Base-by-base conservation (phyloP, 2,888 invertebrate species). In the Anoncus sp. region DNA sequence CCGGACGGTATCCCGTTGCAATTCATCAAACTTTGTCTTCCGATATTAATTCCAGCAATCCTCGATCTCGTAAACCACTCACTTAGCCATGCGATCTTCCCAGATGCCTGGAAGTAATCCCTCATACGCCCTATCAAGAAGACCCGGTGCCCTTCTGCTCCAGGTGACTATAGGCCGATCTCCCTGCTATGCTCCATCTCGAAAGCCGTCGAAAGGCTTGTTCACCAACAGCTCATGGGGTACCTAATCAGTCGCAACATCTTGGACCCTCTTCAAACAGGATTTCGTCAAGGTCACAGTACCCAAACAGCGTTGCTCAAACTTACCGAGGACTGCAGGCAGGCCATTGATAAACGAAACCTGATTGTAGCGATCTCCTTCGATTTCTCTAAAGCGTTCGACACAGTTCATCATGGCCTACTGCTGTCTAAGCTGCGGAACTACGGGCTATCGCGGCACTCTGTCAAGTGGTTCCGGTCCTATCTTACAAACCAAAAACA, bases 321-420 rank as follows among this genome's bases (percentile, higher is more conserved):
- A 5, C 27, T 66, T 1, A 53, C 31, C 0, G 49, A 73, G 7
- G 73, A 73, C 18, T 6, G 55, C 2, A 27, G 73, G 1, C 22
- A 3, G 3, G 66, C 53, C 0, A 66, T 73, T 7, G 73, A 73
- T 9, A 38, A 49, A 3, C 73, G 16, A 1, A 0, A 45, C 3
- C 27, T 70, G 2, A 70, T 59, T 1, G 31, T 47, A 6, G 47
- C 31, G 3, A 43, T 70, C 7, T 49, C 62, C 18, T 65, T 65
- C 0, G 59, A 73, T n/a, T 73, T 45, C 14, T 38, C 45, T 2
- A 72, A 72, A 12, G 63, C 63, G 1, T 72, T 72, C 3, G 72
- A 72, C 22, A 40, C 40, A 0, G 55, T 65, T 9, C 16, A 43
- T 38, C 65, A 73, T 1, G 4, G 3, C 16, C 12, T 22, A 0